Base-by-base conservation (phyloP, 2,797 vertebrate genomes). In the Todus mexicanus region DNA sequence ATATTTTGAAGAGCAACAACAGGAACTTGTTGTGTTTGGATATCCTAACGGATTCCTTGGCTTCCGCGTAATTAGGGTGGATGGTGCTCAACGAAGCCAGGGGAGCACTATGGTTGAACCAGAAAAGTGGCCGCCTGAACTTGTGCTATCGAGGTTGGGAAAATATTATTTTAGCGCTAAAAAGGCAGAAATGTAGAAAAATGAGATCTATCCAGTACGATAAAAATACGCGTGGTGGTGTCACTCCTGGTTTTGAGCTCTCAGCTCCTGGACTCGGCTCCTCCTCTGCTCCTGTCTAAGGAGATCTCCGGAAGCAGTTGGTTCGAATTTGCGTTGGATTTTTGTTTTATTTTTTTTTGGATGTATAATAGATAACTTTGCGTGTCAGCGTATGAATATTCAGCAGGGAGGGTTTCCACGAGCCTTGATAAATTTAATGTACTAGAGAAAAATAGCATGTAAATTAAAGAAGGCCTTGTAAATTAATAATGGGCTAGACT, bases 401-500 rank as follows among this genome's bases (percentile, higher is more conserved):
- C 81, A 92, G 70, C 47, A 40, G 76, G 43, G 63, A 83, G 82
- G 31, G 29, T 70, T 82, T 93, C 81, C 54, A 66, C 50, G 4
- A 86, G 86, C 76, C 89, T 88, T 56, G 76, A 60, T 95, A 84
- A 70, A 92, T 92, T 47, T 78, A 80, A 92, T 96, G 64, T 92
- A 79, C 78, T 89, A 50, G 78, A 66, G 84, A 79, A 95, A 90
- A 95, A 93, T 53, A 72, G 64, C 77, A 87, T 90, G 92, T 81
- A 86, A 90, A 91, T 93, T 60, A 91, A 95, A 92, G 79, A 92
- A 80, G 69, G 64, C 60, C 69, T 90, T 84, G 64, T 91, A 89
- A 91, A 95, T 95, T 92, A 95, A 94, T 97, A 95, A 96, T 94
- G 89, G 70, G 4, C 74, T 76, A 12, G 57, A 37, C 60, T 94